These are phyloP conservation scores for Lordiphosa clarofinis DNA, from an alignment of 1,140 invertebrate genomes.

Conservation along the genomic window DNA sequence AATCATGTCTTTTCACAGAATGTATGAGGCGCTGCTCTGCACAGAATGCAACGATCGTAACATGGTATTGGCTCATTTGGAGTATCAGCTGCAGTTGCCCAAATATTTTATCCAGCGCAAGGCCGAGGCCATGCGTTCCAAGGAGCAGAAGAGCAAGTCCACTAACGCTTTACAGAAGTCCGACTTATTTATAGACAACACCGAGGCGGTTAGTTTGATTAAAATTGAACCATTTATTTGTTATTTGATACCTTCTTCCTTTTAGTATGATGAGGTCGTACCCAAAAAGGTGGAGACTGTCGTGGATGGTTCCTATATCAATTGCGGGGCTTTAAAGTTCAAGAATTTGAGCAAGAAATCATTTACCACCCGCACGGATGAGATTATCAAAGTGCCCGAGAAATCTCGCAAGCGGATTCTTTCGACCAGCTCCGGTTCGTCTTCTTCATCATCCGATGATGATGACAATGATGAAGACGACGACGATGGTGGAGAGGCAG, in stretches of 20 bases:
- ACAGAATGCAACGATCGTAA: constrained; percentile 61
- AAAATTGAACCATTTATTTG: constrained; percentile 21
- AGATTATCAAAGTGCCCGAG: no score
- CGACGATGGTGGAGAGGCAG: no score
- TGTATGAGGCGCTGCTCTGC: constrained; percentile 65
- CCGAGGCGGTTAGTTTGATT: constrained; percentile 87
- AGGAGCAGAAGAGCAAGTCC: constrained; percentile 67
- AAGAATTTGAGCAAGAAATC: no score
- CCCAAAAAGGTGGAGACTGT: constrained; percentile 93
- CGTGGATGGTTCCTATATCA: constrained; percentile 98
- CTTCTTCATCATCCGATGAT: no score
- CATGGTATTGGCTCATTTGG: constrained; percentile 73
- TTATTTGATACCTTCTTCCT: neutral
- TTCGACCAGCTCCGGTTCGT: no score
- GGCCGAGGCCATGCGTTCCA: constrained; percentile 59
- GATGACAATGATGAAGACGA: no score
- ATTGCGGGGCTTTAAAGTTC: constrained; percentile 87
- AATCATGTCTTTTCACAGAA: constrained; percentile 16
- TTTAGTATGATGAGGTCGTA: constrained; percentile 95
- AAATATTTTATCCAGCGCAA: constrained; percentile 74
- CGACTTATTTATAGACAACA: constrained; percentile 98
- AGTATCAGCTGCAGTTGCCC: constrained; percentile 65
- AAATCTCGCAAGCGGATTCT: no score
- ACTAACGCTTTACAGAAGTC: constrained; percentile 81
- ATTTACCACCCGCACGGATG: no score